Evolutionary conservation across 2,797 vertebrate genomes (phyloP).

Genomic region (Hippopotamyrus pictus): DNA sequence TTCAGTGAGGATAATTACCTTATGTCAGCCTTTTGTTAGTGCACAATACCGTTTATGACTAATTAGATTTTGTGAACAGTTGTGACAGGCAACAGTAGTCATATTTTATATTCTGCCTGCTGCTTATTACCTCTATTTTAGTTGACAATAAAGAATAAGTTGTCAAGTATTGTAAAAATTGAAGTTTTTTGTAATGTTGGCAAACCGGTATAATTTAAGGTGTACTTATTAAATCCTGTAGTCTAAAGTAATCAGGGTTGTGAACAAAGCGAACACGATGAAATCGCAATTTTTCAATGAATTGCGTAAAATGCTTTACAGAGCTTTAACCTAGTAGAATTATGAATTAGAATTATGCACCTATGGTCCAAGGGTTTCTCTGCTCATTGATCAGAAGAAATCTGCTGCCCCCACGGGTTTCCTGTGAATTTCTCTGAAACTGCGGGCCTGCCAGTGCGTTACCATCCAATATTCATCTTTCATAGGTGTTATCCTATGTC

Average conservation of each 20-base stretch:
- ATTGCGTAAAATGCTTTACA: not conserved
- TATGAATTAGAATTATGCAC: not conserved
- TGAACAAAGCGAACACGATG: not conserved
- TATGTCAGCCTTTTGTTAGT: not conserved
- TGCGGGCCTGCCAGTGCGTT: not conserved
- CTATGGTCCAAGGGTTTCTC: not conserved
- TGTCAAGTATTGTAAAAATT: not conserved
- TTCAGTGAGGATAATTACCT: not conserved
- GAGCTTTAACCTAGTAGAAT: not conserved
- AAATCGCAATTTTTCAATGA: not conserved
- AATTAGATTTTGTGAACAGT: not conserved
- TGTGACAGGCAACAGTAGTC: not conserved
- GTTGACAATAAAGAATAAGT: not conserved
- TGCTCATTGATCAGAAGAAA: slow-evolving; percentile 12
- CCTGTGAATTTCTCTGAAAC: not conserved
- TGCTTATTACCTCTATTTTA: not conserved
- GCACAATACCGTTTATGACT: not conserved
- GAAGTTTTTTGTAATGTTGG: not conserved
- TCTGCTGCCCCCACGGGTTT: not conserved
- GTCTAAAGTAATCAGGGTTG: not conserved
- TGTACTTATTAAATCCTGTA: not conserved
- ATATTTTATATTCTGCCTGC: not conserved
- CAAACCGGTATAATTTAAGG: not conserved
- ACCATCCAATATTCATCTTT: not conserved
- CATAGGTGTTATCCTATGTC: not conserved